Base-by-base conservation (phyloP, 2,113 vertebrate species). In the Lagenorhynchus albirostris region DNA sequence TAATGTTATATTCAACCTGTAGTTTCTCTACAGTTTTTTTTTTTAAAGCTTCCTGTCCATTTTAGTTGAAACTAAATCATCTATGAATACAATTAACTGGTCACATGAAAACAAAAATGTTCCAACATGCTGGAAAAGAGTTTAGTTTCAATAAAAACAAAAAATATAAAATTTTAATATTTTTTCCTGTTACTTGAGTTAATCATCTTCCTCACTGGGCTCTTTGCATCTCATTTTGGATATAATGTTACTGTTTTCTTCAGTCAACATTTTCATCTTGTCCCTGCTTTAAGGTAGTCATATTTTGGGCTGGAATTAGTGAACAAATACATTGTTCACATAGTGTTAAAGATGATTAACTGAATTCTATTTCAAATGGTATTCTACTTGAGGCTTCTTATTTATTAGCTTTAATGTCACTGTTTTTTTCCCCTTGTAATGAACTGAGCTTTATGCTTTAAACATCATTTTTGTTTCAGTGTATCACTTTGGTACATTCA, bases 41-140 rank as follows among this genome's bases (percentile, higher is more conserved):
- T 55, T 76, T 79, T 65, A 11, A 74, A 93, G 8, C 10, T 44
- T 97, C 1, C 9, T 79, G 6, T 60, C 11, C 47, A 81, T 85
- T 93, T 94, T 86, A 58, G 9, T 82, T 94, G 63, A 94, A 92
- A 80, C 20, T 53, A 89, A 95, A 50, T 92, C 23, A 76, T 85
- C 41, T 95, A 8, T 74, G 81, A 74, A 74, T 76, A 4, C 60
- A 95, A 7, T 92, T 91, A 80, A 94, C 31, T 91, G 29, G 60
- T 79, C 67, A 86, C 44, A 11, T 92, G 65, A 63, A 92, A 86
- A 92, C 53, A 58, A 67, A 74, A 92, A 76, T 65, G 15, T 76
- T 82, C n/a, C 3, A 86, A 1, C 11, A 68, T 73, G 15, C 23
- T 74, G 12, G 7, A 95, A 83, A n/a, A 94, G 20, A 94, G 36